Conservation (phyloP, 2,888 invertebrate genomes). For the Cephalotes varians region DNA sequence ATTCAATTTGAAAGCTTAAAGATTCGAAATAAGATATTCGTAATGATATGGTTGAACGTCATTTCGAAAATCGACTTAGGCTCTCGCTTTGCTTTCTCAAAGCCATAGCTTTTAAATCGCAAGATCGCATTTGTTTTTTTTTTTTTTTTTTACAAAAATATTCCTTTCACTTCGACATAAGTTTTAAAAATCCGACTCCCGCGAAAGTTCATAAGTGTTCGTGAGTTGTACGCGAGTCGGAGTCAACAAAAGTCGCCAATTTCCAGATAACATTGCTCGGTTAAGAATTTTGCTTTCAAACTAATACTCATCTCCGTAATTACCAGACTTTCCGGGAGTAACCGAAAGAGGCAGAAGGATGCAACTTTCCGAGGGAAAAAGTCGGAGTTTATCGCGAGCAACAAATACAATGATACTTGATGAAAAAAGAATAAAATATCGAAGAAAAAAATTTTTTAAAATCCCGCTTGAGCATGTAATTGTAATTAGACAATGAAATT, state of each 20-base stretch:
- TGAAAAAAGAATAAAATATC: not conserved
- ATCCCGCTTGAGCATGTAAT: too few species aligned
- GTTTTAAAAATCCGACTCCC: slow-evolving; percentile 20
- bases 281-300: slow-evolving; percentile 38
- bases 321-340: not conserved
- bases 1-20: not conserved
- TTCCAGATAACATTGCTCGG: slow-evolving; percentile 21
- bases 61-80: not conserved
- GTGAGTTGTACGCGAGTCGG: not conserved
- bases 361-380: not conserved
- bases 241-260: slow-evolving; percentile 12
- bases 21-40: not conserved
- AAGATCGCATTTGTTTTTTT: not conserved
- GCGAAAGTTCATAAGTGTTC: not conserved
- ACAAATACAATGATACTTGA: not conserved
- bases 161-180: not conserved
- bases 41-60: not conserved
- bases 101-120: not conserved
- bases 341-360: not conserved
- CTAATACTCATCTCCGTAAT: slow-evolving; percentile 48
- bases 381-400: not conserved
- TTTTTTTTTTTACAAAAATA: not conserved
- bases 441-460: not conserved
- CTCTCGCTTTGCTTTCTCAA: not conserved
- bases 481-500: too few species aligned